These are phyloP conservation scores for Sebastes kiyomatsui DNA, from an alignment of 2,797 vertebrate genomes.

Conservation along the genomic window DNA sequence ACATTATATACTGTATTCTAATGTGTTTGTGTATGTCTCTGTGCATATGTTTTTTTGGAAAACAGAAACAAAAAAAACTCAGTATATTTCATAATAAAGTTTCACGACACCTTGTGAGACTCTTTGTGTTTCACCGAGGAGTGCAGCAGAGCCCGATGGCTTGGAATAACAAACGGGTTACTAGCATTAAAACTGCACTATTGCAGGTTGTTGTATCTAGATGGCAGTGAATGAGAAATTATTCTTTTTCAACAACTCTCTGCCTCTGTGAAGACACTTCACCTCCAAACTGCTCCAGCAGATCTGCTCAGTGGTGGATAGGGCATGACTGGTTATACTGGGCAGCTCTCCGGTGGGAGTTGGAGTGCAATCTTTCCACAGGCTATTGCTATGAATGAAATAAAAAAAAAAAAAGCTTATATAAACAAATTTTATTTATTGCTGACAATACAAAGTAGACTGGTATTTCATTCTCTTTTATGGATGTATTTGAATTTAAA, in stretches of 20 bases:
- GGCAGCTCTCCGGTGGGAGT: slow-evolving; percentile 38
- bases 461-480: neutral
- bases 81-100: neutral
- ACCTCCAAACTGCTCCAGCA: slow-evolving; percentile 24
- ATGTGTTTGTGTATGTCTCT: neutral
- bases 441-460: slow-evolving; percentile 1
- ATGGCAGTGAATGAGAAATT: slow-evolving; percentile 31
- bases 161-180: slow-evolving; percentile 15
- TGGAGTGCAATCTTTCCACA: slow-evolving; percentile 28
- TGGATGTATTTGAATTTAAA: slow-evolving; percentile 4
- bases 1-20: neutral
- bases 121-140: neutral
- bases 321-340: slow-evolving; percentile 48
- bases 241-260: slow-evolving; percentile 11
- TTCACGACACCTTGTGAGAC: neutral
- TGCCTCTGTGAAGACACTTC: slow-evolving; percentile 30
- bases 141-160: neutral
- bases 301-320: slow-evolving; percentile 27
- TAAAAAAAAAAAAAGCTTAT: slow-evolving; percentile 3
- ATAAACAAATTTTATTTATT: slow-evolving; percentile 7
- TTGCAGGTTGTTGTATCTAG: slow-evolving; percentile 13
- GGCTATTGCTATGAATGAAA: slow-evolving; percentile 30
- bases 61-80: neutral
- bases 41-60: neutral
- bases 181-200: neutral